Conservation (phyloP, 1,140 invertebrate species). For the Lutraria rhynchaena region DNA sequence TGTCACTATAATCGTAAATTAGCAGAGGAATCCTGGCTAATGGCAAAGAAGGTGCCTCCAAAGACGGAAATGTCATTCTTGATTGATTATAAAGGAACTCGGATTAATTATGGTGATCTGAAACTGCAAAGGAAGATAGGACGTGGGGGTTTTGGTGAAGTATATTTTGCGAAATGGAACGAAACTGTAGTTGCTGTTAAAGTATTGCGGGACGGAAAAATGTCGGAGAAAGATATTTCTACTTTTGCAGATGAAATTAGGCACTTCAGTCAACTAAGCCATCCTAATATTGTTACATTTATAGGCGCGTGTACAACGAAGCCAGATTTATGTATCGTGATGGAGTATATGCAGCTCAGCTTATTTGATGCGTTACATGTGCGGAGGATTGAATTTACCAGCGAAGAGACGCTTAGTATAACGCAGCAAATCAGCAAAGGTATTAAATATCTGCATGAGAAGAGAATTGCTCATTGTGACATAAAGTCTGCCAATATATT, state of each 20-base stretch:
- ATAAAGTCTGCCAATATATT: conserved; percentile 19
- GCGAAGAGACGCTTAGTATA: not conserved
- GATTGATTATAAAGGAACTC: conserved; percentile 25
- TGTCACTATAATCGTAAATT: conserved; percentile 26
- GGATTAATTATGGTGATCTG: conserved; percentile 59
- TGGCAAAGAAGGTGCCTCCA: conserved; percentile 2
- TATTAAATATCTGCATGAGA: conserved; percentile 19
- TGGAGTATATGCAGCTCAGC: conserved; percentile 68
- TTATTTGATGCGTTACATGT: conserved; percentile 65
- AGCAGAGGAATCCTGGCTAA: conserved; percentile 41
- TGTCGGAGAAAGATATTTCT: conserved; percentile 39
- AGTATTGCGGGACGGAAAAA: conserved; percentile 42
- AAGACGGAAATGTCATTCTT: conserved; percentile 41
- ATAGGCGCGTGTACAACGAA: conserved; percentile 57
- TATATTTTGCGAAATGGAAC: conserved; percentile 59
- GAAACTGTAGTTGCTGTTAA: conserved; percentile 64
- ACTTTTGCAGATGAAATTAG: conserved; percentile 61
- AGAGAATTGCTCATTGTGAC: conserved; percentile 26
- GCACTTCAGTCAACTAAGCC: conserved; percentile 52
- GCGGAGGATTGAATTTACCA: not conserved
- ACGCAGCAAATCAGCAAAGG: conserved; percentile 25
- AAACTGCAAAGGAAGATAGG: conserved; percentile 55
- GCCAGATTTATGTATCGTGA: conserved; percentile 63
- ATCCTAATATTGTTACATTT: conserved; percentile 66
- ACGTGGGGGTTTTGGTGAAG: conserved; percentile 57